Conservation (phyloP, 2,797 vertebrate species). For the Falco concolor region DNA sequence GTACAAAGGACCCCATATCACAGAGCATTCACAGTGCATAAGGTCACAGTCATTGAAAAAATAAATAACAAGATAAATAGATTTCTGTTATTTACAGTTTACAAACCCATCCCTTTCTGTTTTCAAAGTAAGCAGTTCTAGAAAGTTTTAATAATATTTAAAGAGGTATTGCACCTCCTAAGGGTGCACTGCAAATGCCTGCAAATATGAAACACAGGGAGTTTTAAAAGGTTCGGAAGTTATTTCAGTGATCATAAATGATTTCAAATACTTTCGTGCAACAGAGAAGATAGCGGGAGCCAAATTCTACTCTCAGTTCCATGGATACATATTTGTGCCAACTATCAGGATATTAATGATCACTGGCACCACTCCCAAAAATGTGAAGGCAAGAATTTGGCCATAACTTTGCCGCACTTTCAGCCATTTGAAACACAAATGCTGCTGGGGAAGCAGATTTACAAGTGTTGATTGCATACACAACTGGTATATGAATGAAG, state of each 20-base stretch:
- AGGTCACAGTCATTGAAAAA: slow-evolving; percentile 89
- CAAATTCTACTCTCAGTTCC: background rate
- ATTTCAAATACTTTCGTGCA: slow-evolving; percentile 14
- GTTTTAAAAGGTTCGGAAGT: background rate
- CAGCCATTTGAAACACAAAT: background rate
- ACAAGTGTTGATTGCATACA: background rate
- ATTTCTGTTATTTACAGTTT: slow-evolving; percentile 75
- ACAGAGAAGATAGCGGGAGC: background rate
- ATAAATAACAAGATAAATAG: slow-evolving; percentile 75
- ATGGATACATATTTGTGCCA: background rate
- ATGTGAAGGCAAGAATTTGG: background rate
- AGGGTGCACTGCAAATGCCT: slow-evolving; percentile 11
- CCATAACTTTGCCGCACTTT: background rate
- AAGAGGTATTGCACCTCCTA: slow-evolving; percentile 38
- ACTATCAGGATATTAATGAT: background rate
- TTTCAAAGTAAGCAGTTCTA: slow-evolving; percentile 55
- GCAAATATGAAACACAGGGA: background rate
- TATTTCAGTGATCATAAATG: background rate
- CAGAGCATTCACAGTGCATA: slow-evolving; percentile 98
- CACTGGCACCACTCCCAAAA: background rate
- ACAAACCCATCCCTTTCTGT: slow-evolving; percentile 65
- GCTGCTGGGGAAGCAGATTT: background rate
- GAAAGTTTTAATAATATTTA: slow-evolving; percentile 38
- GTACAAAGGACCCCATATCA: slow-evolving; percentile 88
- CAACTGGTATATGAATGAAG: background rate